Conservation (phyloP, 2,888 invertebrate species). For the Marasmarcha lunaedactyla region DNA sequence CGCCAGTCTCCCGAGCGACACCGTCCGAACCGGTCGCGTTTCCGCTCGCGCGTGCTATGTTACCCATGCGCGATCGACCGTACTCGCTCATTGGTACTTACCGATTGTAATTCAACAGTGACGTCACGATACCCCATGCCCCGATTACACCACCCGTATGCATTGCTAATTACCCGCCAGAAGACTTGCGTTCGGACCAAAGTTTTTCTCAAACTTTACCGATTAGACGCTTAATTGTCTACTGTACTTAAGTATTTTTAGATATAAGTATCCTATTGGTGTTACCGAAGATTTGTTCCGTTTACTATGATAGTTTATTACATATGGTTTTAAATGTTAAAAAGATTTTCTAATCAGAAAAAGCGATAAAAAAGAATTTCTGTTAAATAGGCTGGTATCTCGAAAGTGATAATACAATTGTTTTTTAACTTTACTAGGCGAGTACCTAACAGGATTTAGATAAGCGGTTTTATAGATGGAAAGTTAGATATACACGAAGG, state of each 20-base stretch:
- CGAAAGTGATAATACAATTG: not conserved
- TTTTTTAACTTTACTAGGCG: too few relatives aligned
- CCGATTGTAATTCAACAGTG: slow-evolving; percentile 14
- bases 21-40: slow-evolving; percentile 56
- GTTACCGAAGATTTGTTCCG: too few relatives aligned
- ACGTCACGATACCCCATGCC: slow-evolving; percentile 24
- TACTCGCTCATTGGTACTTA: not conserved
- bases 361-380: not conserved
- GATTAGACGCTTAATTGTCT: too few relatives aligned
- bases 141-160: not conserved
- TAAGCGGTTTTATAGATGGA: not conserved
- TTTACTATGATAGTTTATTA: too few relatives aligned
- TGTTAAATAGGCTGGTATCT: not conserved
- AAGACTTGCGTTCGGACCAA: too few relatives aligned
- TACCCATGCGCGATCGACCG: slow-evolving; percentile 54
- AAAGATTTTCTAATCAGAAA: too few relatives aligned
- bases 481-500: not conserved
- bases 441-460: too few relatives aligned
- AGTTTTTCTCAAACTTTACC: too few relatives aligned
- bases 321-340: too few relatives aligned
- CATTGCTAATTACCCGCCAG: too few relatives aligned
- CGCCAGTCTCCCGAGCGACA: slow-evolving; percentile 61
- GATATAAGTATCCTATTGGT: too few relatives aligned
- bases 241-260: too few relatives aligned
- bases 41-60: slow-evolving; percentile 33